Percentiles rank a stretch among this genome's conserved stretches.
Evolutionary conservation across 2,888 invertebrate genomes (phyloP).

Genomic region (Pegoplata infirma): DNA sequence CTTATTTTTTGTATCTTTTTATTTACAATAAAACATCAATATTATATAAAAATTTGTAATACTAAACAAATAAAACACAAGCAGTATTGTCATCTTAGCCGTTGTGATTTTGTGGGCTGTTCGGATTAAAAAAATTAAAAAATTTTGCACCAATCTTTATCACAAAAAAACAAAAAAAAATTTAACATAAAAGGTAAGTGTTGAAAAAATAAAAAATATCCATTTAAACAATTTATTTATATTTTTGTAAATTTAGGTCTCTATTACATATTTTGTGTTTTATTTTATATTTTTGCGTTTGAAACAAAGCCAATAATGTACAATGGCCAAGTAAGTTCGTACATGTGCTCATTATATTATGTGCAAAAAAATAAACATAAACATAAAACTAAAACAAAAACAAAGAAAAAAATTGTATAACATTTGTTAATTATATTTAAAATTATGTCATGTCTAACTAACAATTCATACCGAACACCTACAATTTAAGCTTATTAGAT

Average conservation of each 20-base stretch:
- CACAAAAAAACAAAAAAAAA: not conserved
- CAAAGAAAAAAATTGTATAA: conserved; percentile 41
- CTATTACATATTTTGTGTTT: not conserved
- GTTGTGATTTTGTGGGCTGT: conserved; percentile 29
- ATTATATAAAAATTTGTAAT: not conserved
- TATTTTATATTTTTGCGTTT: not conserved
- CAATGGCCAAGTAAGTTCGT: not conserved
- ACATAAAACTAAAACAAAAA: not conserved
- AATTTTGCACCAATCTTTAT: conserved; percentile 9
- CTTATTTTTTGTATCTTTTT: not conserved
- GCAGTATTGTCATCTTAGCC: conserved; percentile 17
- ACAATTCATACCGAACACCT: conserved; percentile 10
- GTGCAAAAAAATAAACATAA: not conserved
- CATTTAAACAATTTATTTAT: not conserved
- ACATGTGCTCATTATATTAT: not conserved
- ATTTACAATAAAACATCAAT: not conserved
- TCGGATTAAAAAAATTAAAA: conserved; percentile 26
- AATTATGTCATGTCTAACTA: conserved; percentile 51
- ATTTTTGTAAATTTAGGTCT: not conserved
- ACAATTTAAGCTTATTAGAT: not conserved
- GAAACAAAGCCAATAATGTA: conserved; percentile 34
- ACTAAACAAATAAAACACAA: not conserved
- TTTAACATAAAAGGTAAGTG: conserved; percentile 34
- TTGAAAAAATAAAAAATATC: not conserved
- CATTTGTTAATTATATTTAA: conserved; percentile 39